These are phyloP conservation scores for Microplitis manilae DNA, from an alignment of 2,888 invertebrate species.

Conservation along the genomic window DNA sequence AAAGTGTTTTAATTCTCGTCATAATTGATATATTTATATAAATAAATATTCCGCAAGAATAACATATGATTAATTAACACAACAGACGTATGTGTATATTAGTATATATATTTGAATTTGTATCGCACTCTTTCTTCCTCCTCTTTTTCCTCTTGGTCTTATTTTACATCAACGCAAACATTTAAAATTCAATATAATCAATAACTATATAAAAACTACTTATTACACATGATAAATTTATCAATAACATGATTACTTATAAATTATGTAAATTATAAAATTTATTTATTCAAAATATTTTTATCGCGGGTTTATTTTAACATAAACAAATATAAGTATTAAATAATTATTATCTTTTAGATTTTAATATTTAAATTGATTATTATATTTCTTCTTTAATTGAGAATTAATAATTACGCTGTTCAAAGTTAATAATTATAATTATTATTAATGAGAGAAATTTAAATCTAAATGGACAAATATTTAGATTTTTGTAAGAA, in stretches of 20 bases:
- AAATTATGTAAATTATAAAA: not conserved
- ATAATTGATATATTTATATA: constrained; percentile 35
- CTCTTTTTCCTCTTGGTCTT: not conserved
- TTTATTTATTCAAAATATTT: not conserved
- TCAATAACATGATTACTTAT: not conserved
- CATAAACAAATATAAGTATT: too few relatives aligned
- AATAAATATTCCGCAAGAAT: constrained; percentile 10
- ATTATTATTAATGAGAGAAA: too few relatives aligned
- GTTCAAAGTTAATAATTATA: too few relatives aligned
- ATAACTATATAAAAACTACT: not conserved
- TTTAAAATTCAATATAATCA: not conserved
- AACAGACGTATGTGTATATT: not conserved
- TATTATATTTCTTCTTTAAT: too few relatives aligned
- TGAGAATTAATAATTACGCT: too few relatives aligned
- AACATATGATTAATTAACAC: constrained; percentile 21
- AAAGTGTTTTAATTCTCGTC: constrained; percentile 47
- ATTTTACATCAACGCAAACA: constrained; percentile 13
- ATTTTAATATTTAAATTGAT: too few relatives aligned
- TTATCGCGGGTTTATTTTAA: too few relatives aligned
- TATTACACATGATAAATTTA: not conserved
- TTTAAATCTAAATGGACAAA: too few relatives aligned
- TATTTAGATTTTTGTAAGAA: too few relatives aligned
- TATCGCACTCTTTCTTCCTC: constrained; percentile 15
- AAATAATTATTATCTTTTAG: too few relatives aligned
- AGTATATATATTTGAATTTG: not conserved